phyloP scores from a whole-genome alignment of 2,797 vertebrate species.

The Protonibea diacanthus region DNA sequence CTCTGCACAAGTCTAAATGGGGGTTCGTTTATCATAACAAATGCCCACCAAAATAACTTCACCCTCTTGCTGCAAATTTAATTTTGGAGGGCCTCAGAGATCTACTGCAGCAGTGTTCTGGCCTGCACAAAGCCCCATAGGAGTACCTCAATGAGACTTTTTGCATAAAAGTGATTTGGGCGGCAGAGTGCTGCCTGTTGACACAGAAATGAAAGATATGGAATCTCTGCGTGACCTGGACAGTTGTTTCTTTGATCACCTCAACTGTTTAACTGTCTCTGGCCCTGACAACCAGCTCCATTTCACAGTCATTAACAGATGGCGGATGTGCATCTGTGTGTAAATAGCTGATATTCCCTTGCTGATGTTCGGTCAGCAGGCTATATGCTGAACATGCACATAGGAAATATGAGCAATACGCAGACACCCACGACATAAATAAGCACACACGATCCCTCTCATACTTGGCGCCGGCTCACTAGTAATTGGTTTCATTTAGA shows the following conservation, averaged over 20 bases:
- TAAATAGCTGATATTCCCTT: conserved; percentile 56
- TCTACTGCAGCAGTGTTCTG: conserved; percentile 59
- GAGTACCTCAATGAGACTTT: conserved; percentile 59
- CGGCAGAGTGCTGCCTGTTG: conserved; percentile 27
- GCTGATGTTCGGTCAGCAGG: conserved; percentile 23
- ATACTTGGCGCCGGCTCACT: conserved; percentile 49
- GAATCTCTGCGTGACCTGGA: conserved; percentile 34
- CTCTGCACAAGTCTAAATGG: conserved; percentile 60
- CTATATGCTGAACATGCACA: conserved; percentile 37
- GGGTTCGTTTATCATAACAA: conserved; percentile 73
- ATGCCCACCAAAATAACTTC: conserved; percentile 66
- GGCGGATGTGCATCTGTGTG: conserved; percentile 43
- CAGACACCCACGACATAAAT: conserved; percentile 32
- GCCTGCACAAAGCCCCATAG: conserved; percentile 41
- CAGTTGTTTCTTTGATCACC: conserved; percentile 69
- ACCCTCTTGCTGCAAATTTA: conserved; percentile 60
- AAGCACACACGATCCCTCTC: conserved; percentile 33
- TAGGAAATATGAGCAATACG: conserved; percentile 31
- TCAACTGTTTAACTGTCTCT: conserved; percentile 49
- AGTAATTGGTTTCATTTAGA: conserved; percentile 77
- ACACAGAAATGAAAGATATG: conserved; percentile 34
- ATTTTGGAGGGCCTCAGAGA: conserved; percentile 61
- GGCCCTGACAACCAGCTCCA: conserved; percentile 54
- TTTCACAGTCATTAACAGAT: conserved; percentile 67
- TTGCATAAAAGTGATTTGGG: conserved; percentile 59